A percentile compares a stretch with the other conserved stretches of the same genome.
These are phyloP conservation scores for Scaptomyza montana DNA, from an alignment of 1,140 invertebrate species.

Conservation along the genomic window DNA sequence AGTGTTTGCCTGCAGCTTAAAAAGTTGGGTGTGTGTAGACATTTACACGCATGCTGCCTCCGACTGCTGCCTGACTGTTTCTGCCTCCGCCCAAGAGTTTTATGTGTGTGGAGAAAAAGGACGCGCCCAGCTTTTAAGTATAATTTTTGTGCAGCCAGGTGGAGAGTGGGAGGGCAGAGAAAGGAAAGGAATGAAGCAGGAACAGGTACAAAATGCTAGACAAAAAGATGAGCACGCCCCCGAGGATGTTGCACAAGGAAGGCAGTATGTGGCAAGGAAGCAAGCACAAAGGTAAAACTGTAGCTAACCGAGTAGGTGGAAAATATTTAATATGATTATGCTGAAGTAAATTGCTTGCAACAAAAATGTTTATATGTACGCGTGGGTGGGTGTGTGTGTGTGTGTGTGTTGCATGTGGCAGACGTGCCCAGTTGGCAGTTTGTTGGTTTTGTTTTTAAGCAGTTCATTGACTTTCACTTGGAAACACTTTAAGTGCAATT, in stretches of 20 bases:
- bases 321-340: slow-evolving; percentile 82
- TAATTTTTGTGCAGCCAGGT: slow-evolving; percentile 49
- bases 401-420: slow-evolving; percentile 53
- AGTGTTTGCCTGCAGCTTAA: slow-evolving; percentile 68
- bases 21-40: slow-evolving; percentile 59
- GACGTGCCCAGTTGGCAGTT: slow-evolving; percentile 14
- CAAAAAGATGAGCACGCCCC: slow-evolving; percentile 75
- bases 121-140: slow-evolving; percentile 76
- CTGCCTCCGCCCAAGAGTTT: not conserved
- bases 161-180: not conserved
- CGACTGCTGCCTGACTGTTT: not conserved
- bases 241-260: slow-evolving; percentile 31
- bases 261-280: slow-evolving; percentile 4
- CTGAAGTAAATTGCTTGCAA: slow-evolving; percentile 80
- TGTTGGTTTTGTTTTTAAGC: slow-evolving; percentile 15
- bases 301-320: slow-evolving; percentile 67
- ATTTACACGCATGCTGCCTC: slow-evolving; percentile 49
- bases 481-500: slow-evolving; percentile 70
- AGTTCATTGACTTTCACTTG: slow-evolving; percentile 38
- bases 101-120: slow-evolving; percentile 16
- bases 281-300: not conserved
- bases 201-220: slow-evolving; percentile 69
- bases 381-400: too few species aligned
- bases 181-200: not conserved
- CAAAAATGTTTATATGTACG: slow-evolving; percentile 36